Conservation (phyloP, 2,113 vertebrate species). For the Mugil cephalus region DNA sequence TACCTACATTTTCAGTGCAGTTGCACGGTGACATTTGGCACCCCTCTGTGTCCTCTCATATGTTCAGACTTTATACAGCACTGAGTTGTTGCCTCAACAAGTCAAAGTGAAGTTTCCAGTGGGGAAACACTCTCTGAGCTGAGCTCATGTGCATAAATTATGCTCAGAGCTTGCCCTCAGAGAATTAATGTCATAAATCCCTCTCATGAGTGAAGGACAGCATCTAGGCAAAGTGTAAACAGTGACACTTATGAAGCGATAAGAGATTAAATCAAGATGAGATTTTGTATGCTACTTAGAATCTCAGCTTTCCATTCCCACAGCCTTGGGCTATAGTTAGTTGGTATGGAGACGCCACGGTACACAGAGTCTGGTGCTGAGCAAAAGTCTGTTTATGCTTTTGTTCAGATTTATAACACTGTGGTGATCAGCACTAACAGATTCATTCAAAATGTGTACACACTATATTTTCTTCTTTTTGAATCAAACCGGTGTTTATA, state of each 20-base stretch:
- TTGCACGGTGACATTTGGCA: background rate
- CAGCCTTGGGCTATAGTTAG: background rate
- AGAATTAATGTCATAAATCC: conserved; percentile 16
- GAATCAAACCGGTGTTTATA: too few relatives aligned
- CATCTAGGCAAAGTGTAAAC: conserved; percentile 11
- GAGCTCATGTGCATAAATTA: conserved; percentile 7
- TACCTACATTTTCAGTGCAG: background rate
- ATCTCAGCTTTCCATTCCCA: conserved; percentile 13
- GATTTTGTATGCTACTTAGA: conserved; percentile 18
- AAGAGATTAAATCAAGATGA: conserved; percentile 41
- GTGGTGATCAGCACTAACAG: too few relatives aligned
- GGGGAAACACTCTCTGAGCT: background rate
- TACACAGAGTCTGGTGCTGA: conserved; percentile 6
- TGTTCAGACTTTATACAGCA: background rate
- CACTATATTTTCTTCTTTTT: too few relatives aligned
- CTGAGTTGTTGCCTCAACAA: background rate
- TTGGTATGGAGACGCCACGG: background rate
- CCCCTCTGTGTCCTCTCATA: background rate
- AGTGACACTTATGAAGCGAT: conserved; percentile 21
- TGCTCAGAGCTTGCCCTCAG: background rate
- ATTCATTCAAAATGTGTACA: too few relatives aligned
- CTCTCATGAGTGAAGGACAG: background rate
- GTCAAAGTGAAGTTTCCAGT: background rate
- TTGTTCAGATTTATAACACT: too few relatives aligned
- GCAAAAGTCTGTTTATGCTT: background rate